Conservation (phyloP, 2,797 vertebrate species). For the Coilia nasus region DNA sequence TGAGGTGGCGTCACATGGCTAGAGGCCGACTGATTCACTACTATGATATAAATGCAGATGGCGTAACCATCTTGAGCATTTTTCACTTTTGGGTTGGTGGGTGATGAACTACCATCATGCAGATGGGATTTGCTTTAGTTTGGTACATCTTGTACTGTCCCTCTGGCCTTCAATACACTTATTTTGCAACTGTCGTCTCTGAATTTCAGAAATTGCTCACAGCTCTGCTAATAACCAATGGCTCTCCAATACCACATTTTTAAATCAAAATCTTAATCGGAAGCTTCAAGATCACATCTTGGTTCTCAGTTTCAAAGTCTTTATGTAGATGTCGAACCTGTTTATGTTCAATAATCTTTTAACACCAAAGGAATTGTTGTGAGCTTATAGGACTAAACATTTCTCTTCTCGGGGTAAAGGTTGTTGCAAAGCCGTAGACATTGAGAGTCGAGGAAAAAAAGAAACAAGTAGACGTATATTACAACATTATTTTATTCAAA, state of each 20-base stretch:
- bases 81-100: neutral
- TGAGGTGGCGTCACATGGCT: neutral
- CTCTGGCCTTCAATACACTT: neutral
- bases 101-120: neutral
- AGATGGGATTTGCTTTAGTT: neutral
- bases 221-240: too few species aligned
- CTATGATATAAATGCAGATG: neutral
- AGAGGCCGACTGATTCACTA: neutral
- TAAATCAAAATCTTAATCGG: too few species aligned
- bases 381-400: too few species aligned
- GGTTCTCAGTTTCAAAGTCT: neutral
- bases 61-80: neutral
- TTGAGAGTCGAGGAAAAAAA: constrained; percentile 17
- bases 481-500: constrained; percentile 98
- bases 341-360: neutral
- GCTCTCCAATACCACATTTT: too few species aligned
- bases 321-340: neutral
- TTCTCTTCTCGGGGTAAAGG: too few species aligned
- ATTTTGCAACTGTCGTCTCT: neutral
- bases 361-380: too few species aligned
- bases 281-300: neutral
- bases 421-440: neutral
- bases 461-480: constrained; percentile 68
- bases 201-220: too few species aligned
- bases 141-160: neutral